phyloP scores from a whole-genome alignment of 2,113 vertebrate genomes.

The Aptenodytes forsteri region DNA sequence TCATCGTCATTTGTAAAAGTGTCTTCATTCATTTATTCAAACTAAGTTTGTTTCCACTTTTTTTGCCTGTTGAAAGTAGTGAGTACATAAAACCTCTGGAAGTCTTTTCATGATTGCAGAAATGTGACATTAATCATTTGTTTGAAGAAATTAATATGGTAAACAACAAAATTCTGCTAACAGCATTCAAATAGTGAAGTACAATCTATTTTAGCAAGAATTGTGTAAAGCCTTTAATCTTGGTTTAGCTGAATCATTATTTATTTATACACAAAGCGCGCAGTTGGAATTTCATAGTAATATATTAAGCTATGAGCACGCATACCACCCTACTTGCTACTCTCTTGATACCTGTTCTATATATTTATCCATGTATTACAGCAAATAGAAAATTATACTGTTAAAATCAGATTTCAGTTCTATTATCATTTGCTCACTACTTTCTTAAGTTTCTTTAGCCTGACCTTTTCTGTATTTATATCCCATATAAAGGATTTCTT shows the following conservation, averaged over 20 bases:
- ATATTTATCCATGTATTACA: not conserved
- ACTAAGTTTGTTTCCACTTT: not conserved
- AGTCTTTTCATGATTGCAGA: not conserved
- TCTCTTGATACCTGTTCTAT: not conserved
- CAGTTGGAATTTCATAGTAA: not conserved
- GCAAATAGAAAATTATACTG: not conserved
- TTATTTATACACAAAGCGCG: not conserved
- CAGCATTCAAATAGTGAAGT: not conserved
- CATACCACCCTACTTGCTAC: not conserved
- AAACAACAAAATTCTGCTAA: not conserved
- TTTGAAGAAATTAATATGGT: not conserved
- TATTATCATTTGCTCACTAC: not conserved
- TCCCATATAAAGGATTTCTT: not conserved
- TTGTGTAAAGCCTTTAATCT: not conserved
- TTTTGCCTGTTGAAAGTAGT: not conserved
- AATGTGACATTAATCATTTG: not conserved
- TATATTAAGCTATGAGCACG: not conserved
- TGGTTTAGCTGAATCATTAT: not conserved
- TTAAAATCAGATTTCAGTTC: not conserved
- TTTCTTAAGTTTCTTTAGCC: not conserved
- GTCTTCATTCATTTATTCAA: not conserved
- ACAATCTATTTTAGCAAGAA: not conserved
- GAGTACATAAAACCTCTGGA: not conserved
- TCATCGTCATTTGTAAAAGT: not conserved
- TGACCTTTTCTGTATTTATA: not conserved